Percentiles rank a stretch among this genome's conserved stretches.
phyloP scores from a whole-genome alignment of 2,113 vertebrate genomes.

The Hemiprocne comata region DNA sequence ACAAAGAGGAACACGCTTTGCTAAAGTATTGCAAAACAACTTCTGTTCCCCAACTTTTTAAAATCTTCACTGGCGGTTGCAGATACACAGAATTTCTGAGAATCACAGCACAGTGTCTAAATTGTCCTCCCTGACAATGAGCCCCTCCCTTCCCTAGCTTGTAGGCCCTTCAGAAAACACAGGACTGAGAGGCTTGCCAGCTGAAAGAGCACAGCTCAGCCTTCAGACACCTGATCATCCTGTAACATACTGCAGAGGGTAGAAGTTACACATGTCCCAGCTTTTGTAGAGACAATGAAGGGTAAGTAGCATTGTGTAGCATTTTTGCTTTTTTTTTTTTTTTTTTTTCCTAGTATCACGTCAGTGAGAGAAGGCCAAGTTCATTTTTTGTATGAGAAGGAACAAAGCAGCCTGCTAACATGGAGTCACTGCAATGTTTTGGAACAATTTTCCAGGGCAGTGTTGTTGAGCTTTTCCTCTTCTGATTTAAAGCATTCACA shows the following conservation, averaged over 20 bases:
- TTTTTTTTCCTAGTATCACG: not conserved
- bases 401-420: not conserved
- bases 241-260: not conserved
- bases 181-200: not conserved
- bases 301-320: not conserved
- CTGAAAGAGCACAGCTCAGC: not conserved
- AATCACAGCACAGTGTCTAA: not conserved
- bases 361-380: not conserved
- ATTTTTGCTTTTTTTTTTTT: too few species aligned
- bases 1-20: not conserved
- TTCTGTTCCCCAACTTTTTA: not conserved
- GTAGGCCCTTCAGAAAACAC: not conserved
- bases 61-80: not conserved
- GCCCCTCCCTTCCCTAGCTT: not conserved
- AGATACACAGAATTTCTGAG: not conserved
- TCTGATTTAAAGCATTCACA: not conserved
- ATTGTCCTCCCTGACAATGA: not conserved
- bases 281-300: not conserved
- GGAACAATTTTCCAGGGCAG: not conserved
- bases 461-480: not conserved
- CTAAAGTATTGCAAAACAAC: not conserved
- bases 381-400: not conserved
- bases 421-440: rapidly evolving
- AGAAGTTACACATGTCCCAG: not conserved
- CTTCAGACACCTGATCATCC: not conserved